Percentiles rank a stretch among this genome's conserved stretches.
These are phyloP conservation scores for Spheniscus mendiculus DNA, from an alignment of 2,113 vertebrate species.

Conservation along the genomic window DNA sequence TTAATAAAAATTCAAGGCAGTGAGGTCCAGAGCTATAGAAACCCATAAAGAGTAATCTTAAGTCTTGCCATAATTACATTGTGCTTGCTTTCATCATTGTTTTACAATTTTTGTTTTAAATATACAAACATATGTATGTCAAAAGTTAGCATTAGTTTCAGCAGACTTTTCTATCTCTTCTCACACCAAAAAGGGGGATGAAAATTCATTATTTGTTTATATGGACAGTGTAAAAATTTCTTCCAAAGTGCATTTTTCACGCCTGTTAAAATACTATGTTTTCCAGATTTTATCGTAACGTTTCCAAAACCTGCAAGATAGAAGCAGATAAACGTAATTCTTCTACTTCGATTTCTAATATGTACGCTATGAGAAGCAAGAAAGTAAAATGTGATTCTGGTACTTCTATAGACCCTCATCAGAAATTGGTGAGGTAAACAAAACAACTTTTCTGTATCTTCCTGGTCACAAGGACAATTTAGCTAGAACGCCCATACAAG, in stretches of 20 bases:
- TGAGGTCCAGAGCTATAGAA: not conserved
- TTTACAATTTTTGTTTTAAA: not conserved
- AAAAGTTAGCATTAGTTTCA: not conserved
- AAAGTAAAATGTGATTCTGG: not conserved
- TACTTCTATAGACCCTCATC: not conserved
- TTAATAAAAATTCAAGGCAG: not conserved
- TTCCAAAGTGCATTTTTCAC: not conserved
- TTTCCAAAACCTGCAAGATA: not conserved
- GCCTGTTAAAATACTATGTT: not conserved
- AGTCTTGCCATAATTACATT: not conserved
- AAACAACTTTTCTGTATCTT: not conserved
- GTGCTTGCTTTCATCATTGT: not conserved
- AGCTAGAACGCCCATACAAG: constrained; percentile 7
- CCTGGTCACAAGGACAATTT: not conserved
- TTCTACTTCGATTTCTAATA: not conserved
- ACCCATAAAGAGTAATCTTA: not conserved
- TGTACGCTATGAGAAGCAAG: not conserved
- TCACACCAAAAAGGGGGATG: not conserved
- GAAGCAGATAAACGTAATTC: not conserved
- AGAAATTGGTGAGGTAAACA: not conserved
- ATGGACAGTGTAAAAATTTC: not conserved
- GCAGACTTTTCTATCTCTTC: not conserved
- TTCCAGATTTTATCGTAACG: not conserved
- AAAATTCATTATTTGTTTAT: not conserved
- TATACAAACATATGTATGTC: not conserved